Evolutionary conservation across 1,140 invertebrate genomes (phyloP).

Genomic region (Phthorimaea operculella): DNA sequence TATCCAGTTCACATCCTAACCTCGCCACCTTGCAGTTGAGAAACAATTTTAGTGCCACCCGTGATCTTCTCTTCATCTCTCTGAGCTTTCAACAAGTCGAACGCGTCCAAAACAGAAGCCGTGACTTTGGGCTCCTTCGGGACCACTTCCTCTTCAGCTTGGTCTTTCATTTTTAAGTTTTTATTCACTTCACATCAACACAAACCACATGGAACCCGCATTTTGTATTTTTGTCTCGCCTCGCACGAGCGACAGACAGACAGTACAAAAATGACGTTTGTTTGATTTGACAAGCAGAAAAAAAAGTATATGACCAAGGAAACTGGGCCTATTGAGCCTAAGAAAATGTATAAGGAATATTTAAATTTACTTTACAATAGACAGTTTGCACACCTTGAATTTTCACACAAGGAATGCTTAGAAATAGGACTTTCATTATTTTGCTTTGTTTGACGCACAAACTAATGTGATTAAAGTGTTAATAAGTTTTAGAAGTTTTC

Average conservation of each 20-base stretch:
- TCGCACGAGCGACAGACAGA: background rate
- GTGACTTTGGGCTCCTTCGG: conserved; percentile 30
- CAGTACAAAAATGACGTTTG: too few relatives aligned
- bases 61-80: conserved; percentile 42
- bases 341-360: too few relatives aligned
- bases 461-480: too few relatives aligned
- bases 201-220: conserved; percentile 16
- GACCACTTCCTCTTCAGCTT: conserved; percentile 19
- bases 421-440: too few relatives aligned
- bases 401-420: too few relatives aligned
- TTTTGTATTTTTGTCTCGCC: background rate
- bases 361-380: too few relatives aligned
- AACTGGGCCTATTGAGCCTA: too few relatives aligned
- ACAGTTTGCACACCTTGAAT: too few relatives aligned
- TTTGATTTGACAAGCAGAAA: too few relatives aligned
- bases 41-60: conserved; percentile 49
- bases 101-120: conserved; percentile 49
- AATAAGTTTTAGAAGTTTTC: too few relatives aligned
- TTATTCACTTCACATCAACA: conserved; percentile 14
- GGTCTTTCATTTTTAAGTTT: conserved; percentile 42
- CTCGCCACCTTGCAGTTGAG: conserved; percentile 41
- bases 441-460: too few relatives aligned
- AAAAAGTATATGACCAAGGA: too few relatives aligned
- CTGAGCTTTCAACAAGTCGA: conserved; percentile 43
- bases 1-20: conserved; percentile 26